Evolutionary conservation across 2,113 vertebrate species (phyloP).

Genomic region (Chinchilla lanigera): DNA sequence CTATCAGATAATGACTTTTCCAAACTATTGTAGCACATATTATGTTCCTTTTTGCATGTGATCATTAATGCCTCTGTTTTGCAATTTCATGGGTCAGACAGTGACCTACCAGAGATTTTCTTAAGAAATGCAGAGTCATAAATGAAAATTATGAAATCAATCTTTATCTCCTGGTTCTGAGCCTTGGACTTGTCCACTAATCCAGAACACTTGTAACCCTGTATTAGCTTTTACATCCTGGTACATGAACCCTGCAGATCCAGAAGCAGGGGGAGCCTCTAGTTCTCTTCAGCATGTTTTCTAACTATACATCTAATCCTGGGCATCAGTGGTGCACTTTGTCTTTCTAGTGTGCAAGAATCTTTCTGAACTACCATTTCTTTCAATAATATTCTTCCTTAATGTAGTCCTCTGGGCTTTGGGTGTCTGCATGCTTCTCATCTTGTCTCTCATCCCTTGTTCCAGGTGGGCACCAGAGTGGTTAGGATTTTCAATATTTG

Average conservation of each 20-base stretch:
- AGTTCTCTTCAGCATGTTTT: not conserved
- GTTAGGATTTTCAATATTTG: not conserved
- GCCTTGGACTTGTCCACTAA: not conserved
- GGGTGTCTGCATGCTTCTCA: not conserved
- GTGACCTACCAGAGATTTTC: not conserved
- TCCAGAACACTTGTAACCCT: too few relatives aligned
- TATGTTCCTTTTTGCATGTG: not conserved
- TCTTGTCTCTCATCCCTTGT: not conserved
- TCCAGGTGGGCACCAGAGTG: not conserved
- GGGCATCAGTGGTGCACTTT: not conserved
- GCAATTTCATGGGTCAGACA: not conserved
- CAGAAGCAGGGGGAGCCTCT: not conserved
- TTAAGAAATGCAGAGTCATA: not conserved
- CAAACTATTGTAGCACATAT: not conserved
- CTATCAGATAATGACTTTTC: not conserved
- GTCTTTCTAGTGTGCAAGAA: not conserved
- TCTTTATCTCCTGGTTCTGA: not conserved
- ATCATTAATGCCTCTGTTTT: not conserved
- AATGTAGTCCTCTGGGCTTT: not conserved
- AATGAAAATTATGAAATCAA: not conserved
- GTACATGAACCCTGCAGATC: not conserved
- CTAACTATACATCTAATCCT: not conserved
- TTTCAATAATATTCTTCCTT: not conserved
- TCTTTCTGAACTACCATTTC: not conserved
- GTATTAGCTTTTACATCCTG: not conserved